Conservation (phyloP, 2,797 vertebrate genomes). For the Eremophila alpestris region DNA sequence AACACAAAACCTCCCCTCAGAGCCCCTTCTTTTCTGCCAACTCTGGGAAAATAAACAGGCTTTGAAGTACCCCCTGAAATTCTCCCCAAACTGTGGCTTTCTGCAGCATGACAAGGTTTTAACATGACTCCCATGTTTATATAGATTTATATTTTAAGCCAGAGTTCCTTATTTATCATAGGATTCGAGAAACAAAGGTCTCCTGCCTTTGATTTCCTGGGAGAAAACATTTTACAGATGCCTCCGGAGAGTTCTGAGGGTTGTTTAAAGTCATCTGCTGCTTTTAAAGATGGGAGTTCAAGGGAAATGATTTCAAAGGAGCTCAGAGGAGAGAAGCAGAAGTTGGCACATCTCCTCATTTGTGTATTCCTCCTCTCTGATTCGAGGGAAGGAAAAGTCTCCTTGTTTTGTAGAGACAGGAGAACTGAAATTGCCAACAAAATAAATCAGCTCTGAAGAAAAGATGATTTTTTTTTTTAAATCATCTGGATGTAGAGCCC, state of each 20-base stretch:
- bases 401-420: not conserved
- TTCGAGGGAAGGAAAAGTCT: constrained; percentile 6
- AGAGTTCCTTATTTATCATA: constrained; percentile 56
- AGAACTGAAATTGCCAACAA: not conserved
- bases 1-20: not conserved
- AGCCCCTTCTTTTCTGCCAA: not conserved
- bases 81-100: not conserved
- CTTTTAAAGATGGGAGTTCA: constrained; percentile 54
- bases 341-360: constrained; percentile 33
- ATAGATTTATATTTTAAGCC: not conserved
- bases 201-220: constrained; percentile 49
- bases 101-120: not conserved
- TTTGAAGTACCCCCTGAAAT: constrained; percentile 29
- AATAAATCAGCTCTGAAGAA: not conserved
- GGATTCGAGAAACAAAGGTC: constrained; percentile 38
- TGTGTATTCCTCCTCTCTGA: constrained; percentile 12
- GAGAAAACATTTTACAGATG: constrained; percentile 50
- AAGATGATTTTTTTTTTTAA: not conserved
- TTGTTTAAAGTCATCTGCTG: constrained; percentile 54
- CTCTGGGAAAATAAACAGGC: not conserved
- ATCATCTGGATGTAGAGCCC: not conserved
- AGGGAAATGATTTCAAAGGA: constrained; percentile 65
- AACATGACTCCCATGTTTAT: not conserved
- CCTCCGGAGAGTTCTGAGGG: constrained; percentile 41
- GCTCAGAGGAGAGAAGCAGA: not conserved